phyloP scores from a whole-genome alignment of 2,888 invertebrate genomes.

The Blastobasis adustella region DNA sequence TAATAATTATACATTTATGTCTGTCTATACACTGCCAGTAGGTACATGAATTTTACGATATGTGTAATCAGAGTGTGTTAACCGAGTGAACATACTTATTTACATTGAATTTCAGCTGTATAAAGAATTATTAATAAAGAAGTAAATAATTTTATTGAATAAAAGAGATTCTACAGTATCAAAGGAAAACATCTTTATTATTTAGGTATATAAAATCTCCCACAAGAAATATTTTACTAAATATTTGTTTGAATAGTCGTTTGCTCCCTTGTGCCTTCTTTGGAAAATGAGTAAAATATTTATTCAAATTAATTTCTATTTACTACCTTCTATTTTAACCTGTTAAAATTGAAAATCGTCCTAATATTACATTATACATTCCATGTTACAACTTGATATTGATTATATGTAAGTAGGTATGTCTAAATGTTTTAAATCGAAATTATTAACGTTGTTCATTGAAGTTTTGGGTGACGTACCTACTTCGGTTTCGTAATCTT shows the following conservation, averaged over 20 bases:
- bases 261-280: constrained; percentile 51
- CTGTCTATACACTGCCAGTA: constrained; percentile 9
- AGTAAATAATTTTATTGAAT: background rate
- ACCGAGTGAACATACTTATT: no score
- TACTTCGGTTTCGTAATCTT: background rate
- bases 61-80: no score
- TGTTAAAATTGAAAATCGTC: constrained; percentile 10
- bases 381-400: constrained; percentile 21
- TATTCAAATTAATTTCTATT: constrained; percentile 16
- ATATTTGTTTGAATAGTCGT: constrained; percentile 13
- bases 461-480: background rate
- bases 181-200: background rate
- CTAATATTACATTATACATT: constrained; percentile 22
- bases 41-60: background rate
- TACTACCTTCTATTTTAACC: constrained; percentile 4
- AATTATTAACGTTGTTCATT: constrained; percentile 1
- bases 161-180: background rate
- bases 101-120: background rate
- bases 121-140: background rate
- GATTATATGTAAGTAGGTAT: constrained; percentile 15
- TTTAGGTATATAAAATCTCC: background rate
- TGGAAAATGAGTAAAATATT: constrained; percentile 26
- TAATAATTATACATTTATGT: no score
- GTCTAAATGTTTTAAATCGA: constrained; percentile 14
- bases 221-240: background rate